Evolutionary conservation across 1,140 invertebrate species (phyloP), one percentile per base, ranked within the genome.

Genomic region (Caerostris darwini): DNA sequence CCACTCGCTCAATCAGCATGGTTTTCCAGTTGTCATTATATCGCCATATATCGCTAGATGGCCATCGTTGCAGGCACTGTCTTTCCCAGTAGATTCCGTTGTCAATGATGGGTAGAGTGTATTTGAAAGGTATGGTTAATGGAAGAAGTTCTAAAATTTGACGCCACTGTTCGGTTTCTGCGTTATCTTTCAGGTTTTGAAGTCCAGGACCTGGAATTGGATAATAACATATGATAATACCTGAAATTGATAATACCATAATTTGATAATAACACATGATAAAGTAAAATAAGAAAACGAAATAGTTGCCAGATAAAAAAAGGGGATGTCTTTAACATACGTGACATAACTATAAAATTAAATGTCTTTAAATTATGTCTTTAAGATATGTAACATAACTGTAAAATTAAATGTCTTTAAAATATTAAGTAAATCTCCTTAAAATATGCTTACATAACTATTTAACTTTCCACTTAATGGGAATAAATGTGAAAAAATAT

Each of bases 21-120:
- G 10, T n/a, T 53, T 93, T 93, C 92, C 92, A 93, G n/a, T 71
- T 77, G n/a, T 87, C n/a, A 6, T 14, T n/a, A 61, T 54, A 87
- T 2, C 54, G n/a, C 83, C 92, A 93, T 7, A 77, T 14, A 54
- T 69, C 53, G 4, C 56, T 53, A 1, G 17, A 10, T 3, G 61
- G 82, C 92, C 92, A 93, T 8, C 64, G 56, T 50, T 71, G 6
- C 7, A 77, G 6, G n/a, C 92, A 93, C 59, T 87, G 19, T 54
- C 92, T 87, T 77, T 87, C 59, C 92, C 92, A 93, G n/a, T 93
- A 93, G 3, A 54, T 17, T 54, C 67, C 82, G 14, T 57, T 8
- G 7, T 87, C 64, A 8, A 71, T 50, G 6, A 69, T 6, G 4
- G 92, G 54, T 14, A 93, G n/a, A 1, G 56, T 87, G 19, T 71